These are phyloP conservation scores for Drosophila histrio DNA, from an alignment of 2,888 invertebrate genomes.

Conservation along the genomic window DNA sequence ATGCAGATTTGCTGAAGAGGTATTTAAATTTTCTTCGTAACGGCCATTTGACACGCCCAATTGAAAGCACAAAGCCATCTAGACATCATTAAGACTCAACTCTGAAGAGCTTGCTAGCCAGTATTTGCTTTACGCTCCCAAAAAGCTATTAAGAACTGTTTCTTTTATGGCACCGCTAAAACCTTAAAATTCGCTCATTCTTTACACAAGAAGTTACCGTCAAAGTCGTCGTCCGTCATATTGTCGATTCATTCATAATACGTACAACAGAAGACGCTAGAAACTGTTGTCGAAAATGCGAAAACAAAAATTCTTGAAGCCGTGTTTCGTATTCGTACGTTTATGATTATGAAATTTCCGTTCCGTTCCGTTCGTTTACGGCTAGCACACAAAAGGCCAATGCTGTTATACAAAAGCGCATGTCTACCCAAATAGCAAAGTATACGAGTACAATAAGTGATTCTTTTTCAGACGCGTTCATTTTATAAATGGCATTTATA, in stretches of 20 bases:
- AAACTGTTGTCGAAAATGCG: constrained; percentile 49
- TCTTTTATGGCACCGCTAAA: constrained; percentile 71
- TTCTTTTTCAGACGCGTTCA: constrained; percentile 37
- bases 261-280: constrained; percentile 8
- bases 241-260: constrained; percentile 59
- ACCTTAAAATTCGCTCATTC: constrained; percentile 31
- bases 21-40: constrained; percentile 30
- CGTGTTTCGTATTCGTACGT: constrained; percentile 29
- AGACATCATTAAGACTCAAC: constrained; percentile 34
- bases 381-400: constrained; percentile 43
- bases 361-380: constrained; percentile 67
- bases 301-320: constrained; percentile 47
- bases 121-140: constrained; percentile 14
- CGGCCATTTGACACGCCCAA: constrained; percentile 47
- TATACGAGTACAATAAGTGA: constrained; percentile 35
- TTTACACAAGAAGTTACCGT: constrained; percentile 27
- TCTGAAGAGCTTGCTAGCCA: constrained; percentile 15
- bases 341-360: constrained; percentile 76
- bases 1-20: constrained; percentile 21
- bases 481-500: constrained; percentile 41
- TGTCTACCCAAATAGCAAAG: constrained; percentile 37
- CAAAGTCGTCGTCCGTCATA: constrained; percentile 18
- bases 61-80: constrained; percentile 30
- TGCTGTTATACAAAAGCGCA: constrained; percentile 55
- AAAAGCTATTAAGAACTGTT: constrained; percentile 68